Conservation (phyloP, 2,113 vertebrate genomes). For the Macquaria ambigua region DNA sequence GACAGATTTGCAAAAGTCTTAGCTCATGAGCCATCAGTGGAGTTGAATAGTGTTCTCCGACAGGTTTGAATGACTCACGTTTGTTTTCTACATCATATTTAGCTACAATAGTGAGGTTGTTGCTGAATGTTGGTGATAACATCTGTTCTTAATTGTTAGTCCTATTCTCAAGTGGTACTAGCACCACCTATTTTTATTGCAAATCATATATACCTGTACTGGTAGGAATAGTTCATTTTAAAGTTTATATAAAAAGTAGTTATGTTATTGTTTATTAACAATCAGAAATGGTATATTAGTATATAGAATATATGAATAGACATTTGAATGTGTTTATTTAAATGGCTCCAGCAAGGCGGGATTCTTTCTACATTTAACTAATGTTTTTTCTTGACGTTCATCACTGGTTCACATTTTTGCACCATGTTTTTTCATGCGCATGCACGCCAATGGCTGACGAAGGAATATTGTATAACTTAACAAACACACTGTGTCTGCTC, state of each 20-base stretch:
- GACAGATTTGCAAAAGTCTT: slow-evolving; percentile 75
- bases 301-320: slow-evolving; percentile 18
- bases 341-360: slow-evolving; percentile 22
- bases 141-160: slow-evolving; percentile 54
- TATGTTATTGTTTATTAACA: slow-evolving; percentile 50
- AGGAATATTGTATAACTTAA: slow-evolving; percentile 1
- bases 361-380: slow-evolving; percentile 23
- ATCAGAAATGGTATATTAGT: slow-evolving; percentile 10
- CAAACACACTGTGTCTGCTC: slow-evolving; percentile 6
- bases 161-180: slow-evolving; percentile 28
- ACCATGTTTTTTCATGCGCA: slow-evolving; percentile 52
- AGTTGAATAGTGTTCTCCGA: slow-evolving; percentile 42
- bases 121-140: slow-evolving; percentile 18
- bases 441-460: slow-evolving; percentile 49
- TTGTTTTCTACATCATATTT: slow-evolving; percentile 57
- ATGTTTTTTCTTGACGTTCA: slow-evolving; percentile 27
- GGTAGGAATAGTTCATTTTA: slow-evolving; percentile 43
- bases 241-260: slow-evolving; percentile 47
- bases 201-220: slow-evolving; percentile 34
- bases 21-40: slow-evolving; percentile 68
- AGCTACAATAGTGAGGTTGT: slow-evolving; percentile 12
- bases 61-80: slow-evolving; percentile 50
- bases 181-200: slow-evolving; percentile 38
- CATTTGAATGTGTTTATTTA: slow-evolving; percentile 55
- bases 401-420: slow-evolving; percentile 54